A percentile compares a stretch with the other conserved stretches of the same genome.
Conservation (phyloP, 2,888 invertebrate genomes). For the Caenorhabditis zanzibari region DNA sequence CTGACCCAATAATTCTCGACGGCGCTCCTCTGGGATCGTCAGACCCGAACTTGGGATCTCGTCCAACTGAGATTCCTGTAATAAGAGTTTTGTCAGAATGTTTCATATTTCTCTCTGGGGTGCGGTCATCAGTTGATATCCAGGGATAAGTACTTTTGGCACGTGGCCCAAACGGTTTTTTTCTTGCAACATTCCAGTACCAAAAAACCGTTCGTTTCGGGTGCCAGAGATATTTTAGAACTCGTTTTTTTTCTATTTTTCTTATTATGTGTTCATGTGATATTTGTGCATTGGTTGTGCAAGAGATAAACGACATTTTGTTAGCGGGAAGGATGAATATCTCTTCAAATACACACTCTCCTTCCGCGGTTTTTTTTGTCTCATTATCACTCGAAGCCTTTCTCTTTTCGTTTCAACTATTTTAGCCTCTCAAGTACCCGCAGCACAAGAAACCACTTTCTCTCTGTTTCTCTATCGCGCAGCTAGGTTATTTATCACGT, state of each 20-base stretch:
- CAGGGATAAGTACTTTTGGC: constrained; percentile 31
- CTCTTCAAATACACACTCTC: constrained; percentile 46
- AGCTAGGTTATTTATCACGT: constrained; percentile 58
- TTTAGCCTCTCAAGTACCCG: constrained; percentile 61
- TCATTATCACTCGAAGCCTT: constrained; percentile 59
- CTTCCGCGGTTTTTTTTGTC: constrained; percentile 55
- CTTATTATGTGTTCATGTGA: constrained; percentile 55
- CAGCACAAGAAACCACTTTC: constrained; percentile 40
- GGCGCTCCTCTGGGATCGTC: constrained; percentile 80
- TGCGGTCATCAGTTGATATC: constrained; percentile 26
- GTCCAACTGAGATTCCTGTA: constrained; percentile 77
- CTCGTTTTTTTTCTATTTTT: constrained; percentile 32
- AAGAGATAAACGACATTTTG: constrained; percentile 21
- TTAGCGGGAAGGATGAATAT: constrained; percentile 19
- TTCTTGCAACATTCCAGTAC: constrained; percentile 29
- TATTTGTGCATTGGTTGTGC: constrained; percentile 62
- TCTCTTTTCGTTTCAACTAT: constrained; percentile 32
- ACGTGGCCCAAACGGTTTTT: constrained; percentile 30
- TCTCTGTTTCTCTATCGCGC: constrained; percentile 43
- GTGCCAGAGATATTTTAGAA: constrained; percentile 27
- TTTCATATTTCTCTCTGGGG: neutral
- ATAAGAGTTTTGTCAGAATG: neutral
- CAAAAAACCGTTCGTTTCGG: constrained; percentile 28
- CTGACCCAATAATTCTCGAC: constrained; percentile 79
- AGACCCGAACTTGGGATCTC: constrained; percentile 81